These are phyloP conservation scores for Serripes groenlandicus DNA, from an alignment of 2,888 invertebrate species.

Conservation along the genomic window DNA sequence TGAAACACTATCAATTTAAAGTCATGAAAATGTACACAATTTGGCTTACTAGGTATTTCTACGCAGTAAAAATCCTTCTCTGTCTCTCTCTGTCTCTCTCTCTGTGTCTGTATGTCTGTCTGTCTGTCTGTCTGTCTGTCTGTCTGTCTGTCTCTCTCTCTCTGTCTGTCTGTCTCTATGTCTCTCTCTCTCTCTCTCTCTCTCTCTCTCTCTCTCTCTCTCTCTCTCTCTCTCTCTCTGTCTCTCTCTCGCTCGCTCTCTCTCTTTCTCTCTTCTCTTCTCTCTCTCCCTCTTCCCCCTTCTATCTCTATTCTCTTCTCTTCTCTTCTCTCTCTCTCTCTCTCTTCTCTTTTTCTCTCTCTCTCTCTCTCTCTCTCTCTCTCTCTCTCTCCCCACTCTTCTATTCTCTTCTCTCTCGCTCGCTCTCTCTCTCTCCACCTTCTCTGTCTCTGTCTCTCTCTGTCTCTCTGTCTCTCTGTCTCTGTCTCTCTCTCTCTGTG, in stretches of 20 bases:
- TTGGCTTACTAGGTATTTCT: no score
- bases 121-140: no score
- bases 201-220: no score
- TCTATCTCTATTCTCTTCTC: not conserved
- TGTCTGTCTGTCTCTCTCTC: no score
- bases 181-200: no score
- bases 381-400: not conserved
- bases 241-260: not conserved
- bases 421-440: not conserved
- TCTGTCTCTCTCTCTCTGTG: no score
- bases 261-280: not conserved
- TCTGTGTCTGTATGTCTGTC: no score
- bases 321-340: not conserved
- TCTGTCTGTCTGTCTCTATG: no score
- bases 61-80: not conserved
- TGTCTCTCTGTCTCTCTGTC: no score
- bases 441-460: not conserved
- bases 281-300: not conserved
- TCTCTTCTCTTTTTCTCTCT: not conserved
- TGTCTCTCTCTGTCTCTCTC: not conserved
- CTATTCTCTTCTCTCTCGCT: not conserved
- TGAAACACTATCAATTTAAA: no score
- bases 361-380: not conserved
- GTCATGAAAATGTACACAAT: no score
- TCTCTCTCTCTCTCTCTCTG: not conserved